Percentiles rank a stretch among this genome's conserved stretches.
These are phyloP conservation scores for Brevipalpus yothersi DNA, from an alignment of 1,140 invertebrate species.

Conservation along the genomic window DNA sequence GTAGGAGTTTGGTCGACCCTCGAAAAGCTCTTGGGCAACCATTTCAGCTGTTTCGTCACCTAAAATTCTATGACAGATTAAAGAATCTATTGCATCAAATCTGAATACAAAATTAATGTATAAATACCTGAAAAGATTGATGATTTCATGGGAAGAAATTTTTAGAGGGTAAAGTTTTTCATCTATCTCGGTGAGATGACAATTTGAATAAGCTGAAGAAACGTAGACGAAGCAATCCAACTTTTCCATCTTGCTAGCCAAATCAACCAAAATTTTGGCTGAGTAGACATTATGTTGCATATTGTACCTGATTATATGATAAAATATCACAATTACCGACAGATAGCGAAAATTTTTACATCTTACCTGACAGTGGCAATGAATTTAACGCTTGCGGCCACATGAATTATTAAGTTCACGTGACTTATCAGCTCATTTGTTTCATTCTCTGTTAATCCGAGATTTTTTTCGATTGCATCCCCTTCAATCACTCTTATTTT, in stretches of 20 bases:
- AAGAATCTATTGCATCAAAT: not conserved
- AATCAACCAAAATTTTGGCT: not conserved
- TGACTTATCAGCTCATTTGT: conserved; percentile 36
- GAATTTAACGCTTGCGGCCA: conserved; percentile 90
- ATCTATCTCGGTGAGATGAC: conserved; percentile 4
- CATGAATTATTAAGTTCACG: conserved; percentile 85
- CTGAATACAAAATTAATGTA: not conserved
- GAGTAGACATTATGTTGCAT: not conserved
- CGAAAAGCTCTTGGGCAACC: conserved; percentile 18
- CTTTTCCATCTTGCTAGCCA: not conserved
- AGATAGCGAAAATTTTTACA: too few species aligned
- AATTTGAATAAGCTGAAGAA: conserved; percentile 10
- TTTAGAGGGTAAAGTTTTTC: conserved; percentile 4
- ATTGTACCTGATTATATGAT: conserved; percentile 25
- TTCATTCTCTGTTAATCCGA: conserved; percentile 59
- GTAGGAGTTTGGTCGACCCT: conserved; percentile 52
- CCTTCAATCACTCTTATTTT: conserved; percentile 67
- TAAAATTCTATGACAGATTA: not conserved
- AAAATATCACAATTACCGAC: not conserved
- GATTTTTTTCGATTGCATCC: conserved; percentile 58
- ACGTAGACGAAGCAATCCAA: conserved; percentile 5
- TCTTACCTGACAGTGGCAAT: conserved; percentile 38
- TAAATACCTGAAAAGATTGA: not conserved
- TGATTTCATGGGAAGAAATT: not conserved
- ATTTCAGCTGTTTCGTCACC: not conserved